Percentiles rank a stretch among this genome's conserved stretches.
phyloP scores from a whole-genome alignment of 2,888 invertebrate genomes.

The Fragum whitleyi region DNA sequence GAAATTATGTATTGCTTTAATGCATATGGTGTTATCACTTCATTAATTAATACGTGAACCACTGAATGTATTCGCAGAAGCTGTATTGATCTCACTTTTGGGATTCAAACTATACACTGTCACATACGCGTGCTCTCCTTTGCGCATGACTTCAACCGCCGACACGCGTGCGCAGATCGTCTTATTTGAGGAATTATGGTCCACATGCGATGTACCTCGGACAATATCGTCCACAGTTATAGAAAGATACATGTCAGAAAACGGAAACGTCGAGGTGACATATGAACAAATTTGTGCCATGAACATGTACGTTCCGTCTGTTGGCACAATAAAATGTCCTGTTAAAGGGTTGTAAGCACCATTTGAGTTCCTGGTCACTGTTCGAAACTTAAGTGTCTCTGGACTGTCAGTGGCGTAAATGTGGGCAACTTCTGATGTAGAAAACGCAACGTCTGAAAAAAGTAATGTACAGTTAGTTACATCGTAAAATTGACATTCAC shows the following conservation, averaged over 20 bases:
- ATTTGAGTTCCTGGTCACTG: constrained; percentile 5
- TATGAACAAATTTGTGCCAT: constrained; percentile 14
- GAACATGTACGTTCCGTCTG: constrained; percentile 6
- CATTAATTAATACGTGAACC: constrained; percentile 1
- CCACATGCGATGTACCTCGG: constrained; percentile 2
- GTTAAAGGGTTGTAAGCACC: background rate
- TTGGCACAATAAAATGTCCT: constrained; percentile 6
- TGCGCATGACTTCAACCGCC: constrained; percentile 9
- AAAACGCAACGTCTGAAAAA: constrained; percentile 27
- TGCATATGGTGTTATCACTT: too few relatives aligned
- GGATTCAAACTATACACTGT: constrained; percentile 2
- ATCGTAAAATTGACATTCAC: too few relatives aligned
- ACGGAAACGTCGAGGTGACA: background rate
- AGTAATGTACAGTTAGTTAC: too few relatives aligned
- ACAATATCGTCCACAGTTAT: constrained; percentile 13
- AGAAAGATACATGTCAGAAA: background rate
- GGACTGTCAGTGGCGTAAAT: background rate
- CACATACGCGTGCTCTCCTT: constrained; percentile 8
- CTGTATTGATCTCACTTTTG: background rate
- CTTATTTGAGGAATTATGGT: background rate
- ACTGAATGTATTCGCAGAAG: background rate
- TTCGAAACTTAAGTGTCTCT: background rate
- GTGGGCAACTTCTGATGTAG: background rate
- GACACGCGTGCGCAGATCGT: background rate
- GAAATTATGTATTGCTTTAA: too few relatives aligned